These are phyloP conservation scores for Arbacia lixula DNA, from an alignment of 53 echinoderm and acorn worm genomes.

Conservation along the genomic window DNA sequence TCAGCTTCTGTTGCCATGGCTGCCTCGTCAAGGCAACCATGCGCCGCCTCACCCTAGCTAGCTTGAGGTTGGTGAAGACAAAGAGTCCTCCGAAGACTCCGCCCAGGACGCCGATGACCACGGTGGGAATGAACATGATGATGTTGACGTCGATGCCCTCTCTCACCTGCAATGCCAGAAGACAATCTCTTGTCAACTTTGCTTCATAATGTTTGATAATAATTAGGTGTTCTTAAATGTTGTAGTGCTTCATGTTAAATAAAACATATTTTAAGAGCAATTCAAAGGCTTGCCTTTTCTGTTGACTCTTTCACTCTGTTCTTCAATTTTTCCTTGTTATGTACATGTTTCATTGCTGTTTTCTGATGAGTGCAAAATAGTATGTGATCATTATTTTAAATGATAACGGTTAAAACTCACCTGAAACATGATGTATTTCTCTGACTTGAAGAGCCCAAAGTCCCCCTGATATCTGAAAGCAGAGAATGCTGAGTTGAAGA, in stretches of 20 bases:
- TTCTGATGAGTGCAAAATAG: too few species aligned
- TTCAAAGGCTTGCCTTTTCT: too few species aligned
- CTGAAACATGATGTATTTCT: constrained; percentile 98
- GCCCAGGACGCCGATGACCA: constrained; percentile 80
- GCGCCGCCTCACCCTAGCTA: constrained; percentile 82
- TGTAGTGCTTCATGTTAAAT: too few species aligned
- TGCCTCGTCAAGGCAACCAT: constrained; percentile 59
- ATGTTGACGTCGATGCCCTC: constrained; percentile 97
- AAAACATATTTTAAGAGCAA: too few species aligned
- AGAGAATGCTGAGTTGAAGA: constrained; percentile 98
- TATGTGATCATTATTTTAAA: too few species aligned
- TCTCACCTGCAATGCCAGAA: too few species aligned
- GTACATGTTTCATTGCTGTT: too few species aligned
- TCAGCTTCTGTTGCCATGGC: constrained; percentile 70
- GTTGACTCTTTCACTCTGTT: too few species aligned
- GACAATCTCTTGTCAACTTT: too few species aligned
- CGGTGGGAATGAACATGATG: constrained; percentile 98
- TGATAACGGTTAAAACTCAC: constrained; percentile 53
- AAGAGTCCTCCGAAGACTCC: constrained; percentile 89
- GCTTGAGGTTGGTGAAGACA: constrained; percentile 91
- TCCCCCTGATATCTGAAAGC: constrained; percentile 89
- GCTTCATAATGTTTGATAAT: too few species aligned
- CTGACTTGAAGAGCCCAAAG: constrained; percentile 90
- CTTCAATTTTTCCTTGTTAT: too few species aligned
- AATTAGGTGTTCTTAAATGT: too few species aligned